Evolutionary conservation across 2,888 invertebrate species (phyloP).

Genomic region (Tipula confusa): DNA sequence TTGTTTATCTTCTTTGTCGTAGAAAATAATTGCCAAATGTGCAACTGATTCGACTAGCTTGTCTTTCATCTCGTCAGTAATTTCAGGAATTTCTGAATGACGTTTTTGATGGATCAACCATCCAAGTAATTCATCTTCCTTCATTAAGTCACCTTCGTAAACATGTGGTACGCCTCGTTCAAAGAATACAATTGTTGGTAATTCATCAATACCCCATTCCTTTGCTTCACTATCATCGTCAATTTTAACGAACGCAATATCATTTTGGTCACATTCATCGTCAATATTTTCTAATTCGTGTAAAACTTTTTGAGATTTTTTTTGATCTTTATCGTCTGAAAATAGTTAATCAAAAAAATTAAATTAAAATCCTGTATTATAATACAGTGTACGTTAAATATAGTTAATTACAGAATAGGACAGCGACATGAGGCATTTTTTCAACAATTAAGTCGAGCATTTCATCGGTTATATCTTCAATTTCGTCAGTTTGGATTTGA

Average conservation of each 20-base stretch:
- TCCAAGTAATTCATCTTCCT: constrained; percentile 83
- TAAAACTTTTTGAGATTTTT: constrained; percentile 81
- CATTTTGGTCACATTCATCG: constrained; percentile 88
- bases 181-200: constrained; percentile 77
- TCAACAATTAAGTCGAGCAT: constrained; percentile 86
- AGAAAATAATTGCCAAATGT: constrained; percentile 84
- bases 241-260: constrained; percentile 88
- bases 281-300: constrained; percentile 86
- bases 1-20: constrained; percentile 89
- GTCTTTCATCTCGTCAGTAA: constrained; percentile 92
- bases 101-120: constrained; percentile 89
- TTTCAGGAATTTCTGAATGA: constrained; percentile 85
- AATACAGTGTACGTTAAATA: neutral
- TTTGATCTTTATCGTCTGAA: constrained; percentile 84
- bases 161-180: constrained; percentile 69
- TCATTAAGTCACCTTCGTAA: constrained; percentile 79
- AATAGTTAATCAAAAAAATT: constrained; percentile 31
- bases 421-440: constrained; percentile 84
- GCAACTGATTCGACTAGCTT: constrained; percentile 75
- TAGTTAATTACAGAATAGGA: constrained; percentile 75
- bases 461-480: constrained; percentile 91
- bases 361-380: constrained; percentile 26
- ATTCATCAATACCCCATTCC: constrained; percentile 78
- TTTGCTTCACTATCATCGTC: constrained; percentile 83
- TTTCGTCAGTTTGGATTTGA: constrained; percentile 82